A percentile compares a stretch with the other conserved stretches of the same genome.
Evolutionary conservation across 2,113 vertebrate species (phyloP).

Genomic region (Parus major): DNA sequence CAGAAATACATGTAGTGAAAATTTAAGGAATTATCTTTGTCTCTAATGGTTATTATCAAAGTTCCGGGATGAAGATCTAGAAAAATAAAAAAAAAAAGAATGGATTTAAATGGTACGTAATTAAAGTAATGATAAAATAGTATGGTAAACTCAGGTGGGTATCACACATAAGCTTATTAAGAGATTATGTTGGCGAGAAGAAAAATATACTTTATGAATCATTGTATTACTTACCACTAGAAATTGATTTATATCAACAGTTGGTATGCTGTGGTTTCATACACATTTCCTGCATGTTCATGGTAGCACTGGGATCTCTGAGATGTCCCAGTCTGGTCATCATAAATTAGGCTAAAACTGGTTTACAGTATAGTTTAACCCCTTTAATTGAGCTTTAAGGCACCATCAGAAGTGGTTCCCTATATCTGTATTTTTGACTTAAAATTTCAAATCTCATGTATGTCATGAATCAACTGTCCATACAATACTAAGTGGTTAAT

Average conservation of each 20-base stretch:
- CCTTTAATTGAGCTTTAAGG: not conserved
- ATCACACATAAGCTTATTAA: not conserved
- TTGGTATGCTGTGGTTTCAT: not conserved
- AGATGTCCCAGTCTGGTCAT: not conserved
- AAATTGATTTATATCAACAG: not conserved
- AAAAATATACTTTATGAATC: conserved; percentile 42
- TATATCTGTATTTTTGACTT: not conserved
- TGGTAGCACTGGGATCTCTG: not conserved
- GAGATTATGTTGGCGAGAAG: not conserved
- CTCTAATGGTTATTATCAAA: not conserved
- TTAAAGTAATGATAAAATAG: not conserved
- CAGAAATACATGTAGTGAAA: not conserved
- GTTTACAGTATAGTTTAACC: not conserved
- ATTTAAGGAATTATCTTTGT: not conserved
- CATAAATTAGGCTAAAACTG: not conserved
- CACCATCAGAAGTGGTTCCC: not conserved
- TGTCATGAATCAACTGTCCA: not conserved
- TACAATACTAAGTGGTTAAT: not conserved
- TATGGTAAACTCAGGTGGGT: not conserved
- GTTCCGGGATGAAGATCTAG: not conserved
- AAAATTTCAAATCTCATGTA: not conserved
- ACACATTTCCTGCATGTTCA: not conserved
- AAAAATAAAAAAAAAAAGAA: not conserved
- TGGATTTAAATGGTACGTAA: rapidly evolving
- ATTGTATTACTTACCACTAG: not conserved